phyloP scores from a whole-genome alignment of 1,140 invertebrate species.

The Ganaspis sp. region DNA sequence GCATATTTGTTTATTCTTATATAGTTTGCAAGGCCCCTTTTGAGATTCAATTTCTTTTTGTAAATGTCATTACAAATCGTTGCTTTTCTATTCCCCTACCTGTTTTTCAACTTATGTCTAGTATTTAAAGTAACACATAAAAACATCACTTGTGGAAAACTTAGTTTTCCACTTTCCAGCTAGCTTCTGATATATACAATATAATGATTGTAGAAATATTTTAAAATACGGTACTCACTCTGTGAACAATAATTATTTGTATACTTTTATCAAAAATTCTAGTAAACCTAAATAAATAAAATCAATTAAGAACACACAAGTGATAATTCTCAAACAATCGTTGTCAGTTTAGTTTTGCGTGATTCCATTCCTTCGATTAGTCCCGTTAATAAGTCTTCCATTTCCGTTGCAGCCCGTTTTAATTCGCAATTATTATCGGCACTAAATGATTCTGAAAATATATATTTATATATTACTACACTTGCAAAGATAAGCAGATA shows the following conservation, averaged over 20 bases:
- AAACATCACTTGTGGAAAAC: conserved; percentile 25
- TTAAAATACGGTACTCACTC: background rate
- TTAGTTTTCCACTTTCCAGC: conserved; percentile 13
- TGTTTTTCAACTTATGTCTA: background rate
- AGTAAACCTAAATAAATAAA: conserved; percentile 21
- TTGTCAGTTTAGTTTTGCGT: conserved; percentile 70
- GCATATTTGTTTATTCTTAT: background rate
- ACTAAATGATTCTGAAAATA: conserved; percentile 64
- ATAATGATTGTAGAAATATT: background rate
- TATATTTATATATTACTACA: too few relatives aligned
- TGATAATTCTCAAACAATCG: conserved; percentile 61
- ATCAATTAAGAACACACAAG: conserved; percentile 39
- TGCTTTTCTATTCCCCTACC: too few relatives aligned
- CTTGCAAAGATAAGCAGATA: too few relatives aligned
- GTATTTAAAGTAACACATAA: background rate
- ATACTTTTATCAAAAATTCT: too few relatives aligned
- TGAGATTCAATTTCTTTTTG: too few relatives aligned
- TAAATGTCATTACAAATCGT: too few relatives aligned
- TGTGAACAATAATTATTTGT: too few relatives aligned
- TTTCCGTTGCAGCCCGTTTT: conserved; percentile 70
- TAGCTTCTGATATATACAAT: background rate
- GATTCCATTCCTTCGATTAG: conserved; percentile 72
- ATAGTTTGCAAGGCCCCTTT: too few relatives aligned
- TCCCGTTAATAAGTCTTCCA: conserved; percentile 71
- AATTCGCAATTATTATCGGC: conserved; percentile 70